Conservation (phyloP, 2,113 vertebrate species). For the Syrrhaptes paradoxus region DNA sequence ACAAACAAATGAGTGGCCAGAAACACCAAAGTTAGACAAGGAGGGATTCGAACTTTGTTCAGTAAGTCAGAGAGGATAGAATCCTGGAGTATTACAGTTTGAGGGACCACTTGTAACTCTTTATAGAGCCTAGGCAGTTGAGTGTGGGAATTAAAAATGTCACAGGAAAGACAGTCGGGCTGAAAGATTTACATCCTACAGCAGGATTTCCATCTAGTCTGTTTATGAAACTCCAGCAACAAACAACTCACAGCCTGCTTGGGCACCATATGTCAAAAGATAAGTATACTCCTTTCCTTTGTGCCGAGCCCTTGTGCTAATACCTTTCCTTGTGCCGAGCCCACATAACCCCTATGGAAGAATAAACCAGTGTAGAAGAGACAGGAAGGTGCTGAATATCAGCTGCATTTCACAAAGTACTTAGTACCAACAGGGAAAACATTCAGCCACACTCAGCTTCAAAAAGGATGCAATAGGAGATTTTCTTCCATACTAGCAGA, state of each 20-base stretch:
- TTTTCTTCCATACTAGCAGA: not conserved
- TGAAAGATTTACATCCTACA: not conserved
- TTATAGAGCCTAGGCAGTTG: not conserved
- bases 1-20: conserved; percentile 35
- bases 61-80: not conserved
- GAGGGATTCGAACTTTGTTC: conserved; percentile 3
- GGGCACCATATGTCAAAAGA: not conserved
- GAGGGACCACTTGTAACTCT: not conserved
- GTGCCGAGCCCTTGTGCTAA: not conserved
- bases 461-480: not conserved
- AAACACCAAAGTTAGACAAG: not conserved
- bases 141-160: not conserved
- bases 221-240: not conserved
- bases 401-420: not conserved
- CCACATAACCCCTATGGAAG: not conserved
- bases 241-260: not conserved
- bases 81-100: not conserved
- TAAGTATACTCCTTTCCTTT: not conserved
- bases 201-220: not conserved
- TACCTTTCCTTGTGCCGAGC: not conserved
- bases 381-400: not conserved
- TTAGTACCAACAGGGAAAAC: not conserved
- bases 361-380: not conserved
- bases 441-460: not conserved
- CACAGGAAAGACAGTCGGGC: not conserved